Base-by-base conservation (phyloP, 2,797 vertebrate species). In the Decapterus maruadsi region DNA sequence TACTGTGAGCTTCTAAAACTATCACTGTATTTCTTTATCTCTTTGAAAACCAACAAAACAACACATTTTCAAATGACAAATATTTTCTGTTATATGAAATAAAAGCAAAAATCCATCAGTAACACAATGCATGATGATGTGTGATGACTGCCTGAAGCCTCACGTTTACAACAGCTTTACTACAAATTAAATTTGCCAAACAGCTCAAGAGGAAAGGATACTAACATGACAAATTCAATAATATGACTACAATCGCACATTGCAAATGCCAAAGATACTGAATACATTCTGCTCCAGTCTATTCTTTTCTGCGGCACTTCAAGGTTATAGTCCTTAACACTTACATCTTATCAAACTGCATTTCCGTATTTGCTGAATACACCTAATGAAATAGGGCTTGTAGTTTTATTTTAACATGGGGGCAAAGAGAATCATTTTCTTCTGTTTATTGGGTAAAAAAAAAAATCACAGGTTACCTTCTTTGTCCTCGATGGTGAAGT, bases 401-500 rank as follows among this genome's bases (percentile, higher is more conserved):
- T 42, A 11, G 22, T 48, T 57, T 29, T n/a, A 43, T 40, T 40
- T 22, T 3, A 56, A 63, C 66, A n/a, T 34, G 6, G 31, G 6
- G 1, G 8, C 40, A 53, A 8, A 31, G 13, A 34, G 22, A 14
- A 54, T 5, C 12, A 14, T 36, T 55, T 3, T 0, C 14, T 50
- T 22, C 12, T 34, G 8, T 10, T 54, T 8, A 4, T 5, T 5
- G 31, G 31, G 31, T 34, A 6, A 34, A 34, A 34, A 5, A 5
- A 26, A 34, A 5, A 53, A 10, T 7, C 12, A 5, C 20, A 6
- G 51, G 66, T 82, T 96, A 99, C 98, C 98, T 96, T 99, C 97
- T 59, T 96, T 97, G 91, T 99, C 98, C 46, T 95, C 95, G 51
- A 99, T 96, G 56, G 98, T 99, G 92, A 99, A 99, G 93, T 99